phyloP scores from a whole-genome alignment of 1,140 invertebrate species.

The Drosophila paulistorum region DNA sequence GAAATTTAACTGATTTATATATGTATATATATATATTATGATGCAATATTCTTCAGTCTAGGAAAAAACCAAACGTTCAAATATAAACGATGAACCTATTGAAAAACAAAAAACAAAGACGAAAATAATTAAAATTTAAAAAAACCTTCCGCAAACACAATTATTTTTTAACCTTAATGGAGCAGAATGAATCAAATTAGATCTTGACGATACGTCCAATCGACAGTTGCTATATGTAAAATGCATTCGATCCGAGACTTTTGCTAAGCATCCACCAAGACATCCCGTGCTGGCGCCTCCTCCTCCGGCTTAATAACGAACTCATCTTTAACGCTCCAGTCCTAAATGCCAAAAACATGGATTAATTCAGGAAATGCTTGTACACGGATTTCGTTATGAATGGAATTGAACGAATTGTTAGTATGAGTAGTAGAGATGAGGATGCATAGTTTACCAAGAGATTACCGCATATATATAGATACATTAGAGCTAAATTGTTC shows the following conservation, averaged over 20 bases:
- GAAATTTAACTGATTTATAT: constrained; percentile 7
- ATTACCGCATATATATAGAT: background rate
- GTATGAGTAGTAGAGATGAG: background rate
- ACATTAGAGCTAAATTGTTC: constrained; percentile 4
- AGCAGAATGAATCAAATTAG: background rate
- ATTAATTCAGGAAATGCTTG: background rate
- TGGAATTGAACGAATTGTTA: background rate
- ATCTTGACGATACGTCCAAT: background rate
- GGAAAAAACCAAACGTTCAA: constrained; percentile 2
- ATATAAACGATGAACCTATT: background rate
- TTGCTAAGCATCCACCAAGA: background rate
- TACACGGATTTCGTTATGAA: background rate
- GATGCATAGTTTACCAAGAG: constrained; percentile 4
- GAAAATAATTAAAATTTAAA: background rate
- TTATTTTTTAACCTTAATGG: background rate
- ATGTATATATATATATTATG: background rate
- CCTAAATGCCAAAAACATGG: background rate
- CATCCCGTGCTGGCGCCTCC: background rate
- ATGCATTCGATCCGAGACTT: background rate
- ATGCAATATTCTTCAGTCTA: constrained; percentile 11
- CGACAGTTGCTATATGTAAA: background rate
- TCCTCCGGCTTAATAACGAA: background rate
- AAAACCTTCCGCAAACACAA: background rate
- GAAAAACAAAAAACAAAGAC: background rate
- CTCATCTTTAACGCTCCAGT: constrained; percentile 6